phyloP scores from a whole-genome alignment of 2,888 invertebrate species.

The Trachelus stipa region DNA sequence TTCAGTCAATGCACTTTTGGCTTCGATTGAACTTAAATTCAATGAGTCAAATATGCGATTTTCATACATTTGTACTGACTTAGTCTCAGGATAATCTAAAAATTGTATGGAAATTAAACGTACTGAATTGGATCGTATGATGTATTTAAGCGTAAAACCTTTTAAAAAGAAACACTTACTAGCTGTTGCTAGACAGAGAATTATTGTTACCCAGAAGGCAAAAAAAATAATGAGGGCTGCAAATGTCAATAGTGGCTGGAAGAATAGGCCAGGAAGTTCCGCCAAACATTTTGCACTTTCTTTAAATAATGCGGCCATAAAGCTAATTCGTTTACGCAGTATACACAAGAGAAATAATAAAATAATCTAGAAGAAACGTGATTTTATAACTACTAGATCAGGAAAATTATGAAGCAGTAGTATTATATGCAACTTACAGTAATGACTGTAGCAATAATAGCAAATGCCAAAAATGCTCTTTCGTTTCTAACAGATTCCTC shows the following conservation, averaged over 20 bases:
- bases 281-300: constrained; percentile 91
- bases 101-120: constrained; percentile 7
- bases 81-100: constrained; percentile 63
- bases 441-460: constrained; percentile 87
- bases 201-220: constrained; percentile 86
- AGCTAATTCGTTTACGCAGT: constrained; percentile 83
- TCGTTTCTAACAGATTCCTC: constrained; percentile 88
- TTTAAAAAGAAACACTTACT: constrained; percentile 71
- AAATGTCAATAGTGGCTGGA: constrained; percentile 89
- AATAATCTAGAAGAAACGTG: constrained; percentile 71
- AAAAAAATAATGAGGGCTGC: constrained; percentile 82
- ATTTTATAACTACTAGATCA: neutral
- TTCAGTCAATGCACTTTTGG: constrained; percentile 38
- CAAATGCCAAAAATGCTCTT: constrained; percentile 84
- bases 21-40: constrained; percentile 45
- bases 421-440: constrained; percentile 74
- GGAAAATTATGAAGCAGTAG: neutral
- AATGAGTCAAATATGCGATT: constrained; percentile 49
- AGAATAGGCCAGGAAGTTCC: constrained; percentile 84
- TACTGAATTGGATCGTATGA: neutral
- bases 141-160: neutral
- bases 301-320: constrained; percentile 86
- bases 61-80: constrained; percentile 52
- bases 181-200: constrained; percentile 87
- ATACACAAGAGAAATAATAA: constrained; percentile 80